These are phyloP conservation scores for Catocala sponsa DNA, from an alignment of 2,888 invertebrate species.

Conservation along the genomic window DNA sequence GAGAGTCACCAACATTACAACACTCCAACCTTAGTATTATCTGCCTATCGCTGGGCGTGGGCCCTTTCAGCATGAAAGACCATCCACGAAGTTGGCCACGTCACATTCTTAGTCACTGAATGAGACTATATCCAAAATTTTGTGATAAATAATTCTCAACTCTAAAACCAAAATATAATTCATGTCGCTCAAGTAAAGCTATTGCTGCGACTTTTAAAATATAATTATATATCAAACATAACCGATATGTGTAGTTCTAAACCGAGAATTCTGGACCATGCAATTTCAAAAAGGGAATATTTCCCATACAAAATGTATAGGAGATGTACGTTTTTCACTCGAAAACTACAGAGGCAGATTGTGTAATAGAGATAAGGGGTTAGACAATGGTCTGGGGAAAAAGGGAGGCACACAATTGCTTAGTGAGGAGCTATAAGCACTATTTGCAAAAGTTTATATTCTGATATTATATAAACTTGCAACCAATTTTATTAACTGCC, in stretches of 20 bases:
- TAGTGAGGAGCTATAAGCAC: too few relatives aligned
- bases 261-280: slow-evolving; percentile 14
- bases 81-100: slow-evolving; percentile 1
- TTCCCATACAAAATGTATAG: too few relatives aligned
- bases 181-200: slow-evolving; percentile 13
- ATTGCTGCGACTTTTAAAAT: slow-evolving; percentile 13
- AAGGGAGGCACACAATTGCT: too few relatives aligned
- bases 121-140: slow-evolving; percentile 1
- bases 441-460: too few relatives aligned
- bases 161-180: slow-evolving; percentile 34
- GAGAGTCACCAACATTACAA: slow-evolving; percentile 13
- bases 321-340: too few relatives aligned
- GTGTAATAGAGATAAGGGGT: too few relatives aligned
- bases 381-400: too few relatives aligned
- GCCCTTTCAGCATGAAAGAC: too few relatives aligned
- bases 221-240: slow-evolving; percentile 18
- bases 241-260: slow-evolving; percentile 22
- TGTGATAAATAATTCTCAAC: slow-evolving; percentile 18
- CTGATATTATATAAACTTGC: too few relatives aligned
- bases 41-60: not conserved
- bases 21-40: not conserved
- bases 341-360: too few relatives aligned
- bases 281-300: too few relatives aligned
- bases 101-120: not conserved
- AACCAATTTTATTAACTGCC: too few relatives aligned